Evolutionary conservation across 2,797 vertebrate genomes (phyloP), one percentile per base, ranked within the genome.

Genomic region (Sebastes taczanowskii): DNA sequence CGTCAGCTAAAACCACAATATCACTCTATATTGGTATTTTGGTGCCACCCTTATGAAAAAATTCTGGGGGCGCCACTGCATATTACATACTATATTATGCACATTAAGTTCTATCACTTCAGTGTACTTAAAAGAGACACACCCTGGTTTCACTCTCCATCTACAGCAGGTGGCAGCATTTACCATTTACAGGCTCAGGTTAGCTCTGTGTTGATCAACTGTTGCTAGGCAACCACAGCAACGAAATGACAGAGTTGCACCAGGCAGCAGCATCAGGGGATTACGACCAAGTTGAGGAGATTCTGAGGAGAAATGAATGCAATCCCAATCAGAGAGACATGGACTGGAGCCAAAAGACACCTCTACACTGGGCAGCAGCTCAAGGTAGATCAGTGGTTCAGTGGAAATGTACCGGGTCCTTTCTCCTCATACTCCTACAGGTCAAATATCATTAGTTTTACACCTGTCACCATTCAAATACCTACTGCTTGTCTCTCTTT

Each of bases 281-380:
- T 76, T 92, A 83, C 0, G 91, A 93, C 4, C 61, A 87, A 63
- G 96, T 96, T 5, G 83, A 94, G 23, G 91, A 94, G 71, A 93
- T 98, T 82, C 65, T 99, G 79, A 94, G 71, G 81, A 88, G 91
- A 11, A 95, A 96, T 13, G 88, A 52, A 55, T 97, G 96, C 0
- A 85, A 97, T 61, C 97, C 96, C 6, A 98, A 99, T 80, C 90
- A 96, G 64, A 97, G 95, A 82, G 98, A 99, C 49, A 11, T 84
- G 0, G 96, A 98, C 89, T 99, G 97, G 97, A 95, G 96, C 34
- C 90, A 92, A 87, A 96, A 96, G 90, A 98, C 97, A 0, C 95
- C 98, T 0, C 95, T 99, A 13, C 98, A 98, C 91, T 99, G 97
- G 97, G 97, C 97, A 4, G 96, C 97, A 13, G 96, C 95, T 5